Evolutionary conservation across 1,140 invertebrate genomes (phyloP).

Genomic region (Asbolus verrucosus): DNA sequence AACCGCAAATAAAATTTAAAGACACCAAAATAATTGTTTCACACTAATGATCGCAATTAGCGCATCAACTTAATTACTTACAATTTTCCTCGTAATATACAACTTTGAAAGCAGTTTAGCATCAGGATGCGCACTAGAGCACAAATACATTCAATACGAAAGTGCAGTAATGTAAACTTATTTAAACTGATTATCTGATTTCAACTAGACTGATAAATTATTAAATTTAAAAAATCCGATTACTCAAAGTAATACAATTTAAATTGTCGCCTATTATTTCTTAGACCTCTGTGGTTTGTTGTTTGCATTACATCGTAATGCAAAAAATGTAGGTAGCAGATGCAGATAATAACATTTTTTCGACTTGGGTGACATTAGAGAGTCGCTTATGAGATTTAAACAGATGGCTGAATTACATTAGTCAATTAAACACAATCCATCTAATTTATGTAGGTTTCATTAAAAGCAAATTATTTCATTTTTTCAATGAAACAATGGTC

Average conservation of each 20-base stretch:
- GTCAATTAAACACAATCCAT: conserved; percentile 11
- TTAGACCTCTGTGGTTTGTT: no score
- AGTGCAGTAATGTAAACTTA: neutral
- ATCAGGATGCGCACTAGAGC: neutral
- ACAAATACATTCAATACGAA: neutral
- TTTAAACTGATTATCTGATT: no score
- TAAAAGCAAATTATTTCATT: conserved; percentile 28
- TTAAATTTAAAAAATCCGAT: no score
- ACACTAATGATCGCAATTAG: neutral
- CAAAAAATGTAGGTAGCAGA: no score
- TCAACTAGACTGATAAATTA: no score
- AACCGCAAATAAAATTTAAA: neutral
- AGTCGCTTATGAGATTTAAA: no score
- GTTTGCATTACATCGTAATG: no score
- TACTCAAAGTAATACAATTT: no score
- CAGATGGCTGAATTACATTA: neutral
- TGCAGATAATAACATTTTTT: no score
- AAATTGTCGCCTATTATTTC: no score
- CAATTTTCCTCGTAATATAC: neutral
- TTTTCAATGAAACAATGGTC: conserved; percentile 12
- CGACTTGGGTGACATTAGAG: neutral
- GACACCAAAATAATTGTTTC: no score
- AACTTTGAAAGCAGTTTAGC: neutral
- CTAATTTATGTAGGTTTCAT: conserved; percentile 3
- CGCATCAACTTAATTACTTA: neutral